These are phyloP conservation scores for Maniola jurtina DNA, from an alignment of 1,140 invertebrate species.

Conservation along the genomic window DNA sequence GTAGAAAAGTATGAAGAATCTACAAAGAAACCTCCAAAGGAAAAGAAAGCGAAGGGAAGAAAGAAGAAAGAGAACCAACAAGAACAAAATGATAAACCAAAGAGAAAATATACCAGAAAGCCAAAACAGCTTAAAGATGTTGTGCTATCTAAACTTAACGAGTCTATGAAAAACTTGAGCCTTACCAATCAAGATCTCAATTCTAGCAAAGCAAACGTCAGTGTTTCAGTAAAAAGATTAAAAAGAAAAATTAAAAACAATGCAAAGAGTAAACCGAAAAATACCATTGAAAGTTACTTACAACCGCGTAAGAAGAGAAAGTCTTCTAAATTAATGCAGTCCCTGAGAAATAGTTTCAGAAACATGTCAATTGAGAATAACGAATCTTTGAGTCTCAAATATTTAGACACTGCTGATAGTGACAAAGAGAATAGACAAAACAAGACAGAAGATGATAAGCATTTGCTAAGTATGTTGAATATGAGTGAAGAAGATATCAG, in stretches of 20 bases:
- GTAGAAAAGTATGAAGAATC: slow-evolving; percentile 75
- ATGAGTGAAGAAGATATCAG: slow-evolving; percentile 67
- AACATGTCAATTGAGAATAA: slow-evolving; percentile 38
- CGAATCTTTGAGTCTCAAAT: slow-evolving; percentile 1
- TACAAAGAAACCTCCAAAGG: slow-evolving; percentile 79
- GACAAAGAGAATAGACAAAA: slow-evolving; percentile 36
- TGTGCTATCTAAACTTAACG: slow-evolving; percentile 38
- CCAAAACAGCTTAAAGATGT: slow-evolving; percentile 50
- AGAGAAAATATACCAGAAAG: slow-evolving; percentile 65
- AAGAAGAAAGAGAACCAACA: slow-evolving; percentile 61
- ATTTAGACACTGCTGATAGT: slow-evolving; percentile 12
- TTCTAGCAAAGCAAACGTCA: slow-evolving; percentile 51
- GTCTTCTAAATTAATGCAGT: slow-evolving; percentile 35
- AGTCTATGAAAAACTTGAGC: slow-evolving; percentile 54
- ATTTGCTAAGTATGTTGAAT: slow-evolving; percentile 50
- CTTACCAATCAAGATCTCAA: slow-evolving; percentile 44
- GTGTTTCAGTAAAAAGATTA: slow-evolving; percentile 56
- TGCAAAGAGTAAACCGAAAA: slow-evolving; percentile 45
- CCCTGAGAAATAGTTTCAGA: slow-evolving; percentile 41
- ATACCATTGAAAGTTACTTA: slow-evolving; percentile 63
- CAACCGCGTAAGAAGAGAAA: slow-evolving; percentile 49
- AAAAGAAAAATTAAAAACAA: slow-evolving; percentile 56
- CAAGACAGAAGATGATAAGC: slow-evolving; percentile 14
- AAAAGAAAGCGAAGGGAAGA: slow-evolving; percentile 75
- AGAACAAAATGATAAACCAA: slow-evolving; percentile 60